Base-by-base conservation (phyloP, 1,140 invertebrate genomes). In the Habropoda laboriosa region DNA sequence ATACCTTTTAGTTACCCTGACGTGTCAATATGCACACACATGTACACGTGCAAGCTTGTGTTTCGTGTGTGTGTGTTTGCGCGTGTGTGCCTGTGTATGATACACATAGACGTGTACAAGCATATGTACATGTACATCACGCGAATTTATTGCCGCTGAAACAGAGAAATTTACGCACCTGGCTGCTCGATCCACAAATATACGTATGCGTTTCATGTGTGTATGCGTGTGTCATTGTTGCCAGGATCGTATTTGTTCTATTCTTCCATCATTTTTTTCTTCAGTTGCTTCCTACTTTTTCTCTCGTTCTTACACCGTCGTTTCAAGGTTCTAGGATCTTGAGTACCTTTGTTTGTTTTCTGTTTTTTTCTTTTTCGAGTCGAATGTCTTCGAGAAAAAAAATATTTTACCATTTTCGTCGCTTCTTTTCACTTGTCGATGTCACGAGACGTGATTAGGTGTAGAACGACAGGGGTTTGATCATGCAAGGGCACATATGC, bases 1-100 rank as follows among this genome's bases (percentile, higher is more conserved):
- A 80, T 68, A 82, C 38, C 24, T 85, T n/a, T n/a, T 84, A 76
- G 53, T 84, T 85, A 85, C 83, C 83, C 83, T 85, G 83, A 84
- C 82, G 74, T 81, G 73, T 73, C 67, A 72, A 63, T 81, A 81
- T 75, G 79, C 82, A 78, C 70, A 84, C 79, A 84, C 74, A 79
- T 84, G 76, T 85, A 81, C 82, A 67, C 82, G 70, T 86, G 79
- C 73, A 66, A 85, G 79, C 79, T 27, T 78, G 57, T n/a, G n/a
- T n/a, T n/a, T n/a, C n/a, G n/a, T n/a, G n/a, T n/a, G n/a, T n/a
- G n/a, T n/a, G n/a, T n/a, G n/a, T n/a, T n/a, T n/a, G n/a, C n/a
- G n/a, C n/a, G n/a, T n/a, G n/a, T n/a, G n/a, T n/a, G n/a, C 63
- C 27, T 27, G 73, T 74, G 76, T 85, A 76, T 78, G 57, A 81